Evolutionary conservation across 2,113 vertebrate species (phyloP).

Genomic region (Alethe diademata): DNA sequence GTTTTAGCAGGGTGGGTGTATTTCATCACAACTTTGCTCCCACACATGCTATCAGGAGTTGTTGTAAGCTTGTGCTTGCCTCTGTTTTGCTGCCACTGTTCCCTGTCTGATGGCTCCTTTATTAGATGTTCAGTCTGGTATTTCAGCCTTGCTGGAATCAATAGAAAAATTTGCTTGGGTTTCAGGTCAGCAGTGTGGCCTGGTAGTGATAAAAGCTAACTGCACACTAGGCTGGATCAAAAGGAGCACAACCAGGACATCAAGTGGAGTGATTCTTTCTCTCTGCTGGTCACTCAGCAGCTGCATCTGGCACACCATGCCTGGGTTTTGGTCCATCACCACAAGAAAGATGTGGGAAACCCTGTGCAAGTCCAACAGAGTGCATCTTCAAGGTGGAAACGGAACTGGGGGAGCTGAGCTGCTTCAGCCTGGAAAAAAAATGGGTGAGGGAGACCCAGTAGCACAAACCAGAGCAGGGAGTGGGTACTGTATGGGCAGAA

Average conservation of each 20-base stretch:
- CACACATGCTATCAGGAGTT: not conserved
- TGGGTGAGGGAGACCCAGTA: not conserved
- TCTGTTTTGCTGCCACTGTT: not conserved
- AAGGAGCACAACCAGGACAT: not conserved
- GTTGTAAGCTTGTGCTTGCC: not conserved
- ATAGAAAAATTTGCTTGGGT: slow-evolving; percentile 33
- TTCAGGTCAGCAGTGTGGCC: slow-evolving; percentile 18
- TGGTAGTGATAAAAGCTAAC: not conserved
- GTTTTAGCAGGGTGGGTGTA: not conserved
- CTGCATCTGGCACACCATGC: not conserved
- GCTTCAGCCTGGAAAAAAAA: not conserved
- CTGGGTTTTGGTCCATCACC: not conserved
- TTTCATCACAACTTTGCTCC: not conserved
- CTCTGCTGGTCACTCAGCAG: not conserved
- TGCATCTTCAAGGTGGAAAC: not conserved
- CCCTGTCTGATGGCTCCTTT: not conserved
- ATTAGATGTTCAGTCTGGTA: slow-evolving; percentile 15
- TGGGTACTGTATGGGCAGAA: not conserved
- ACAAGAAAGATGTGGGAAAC: not conserved
- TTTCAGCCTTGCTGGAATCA: slow-evolving; percentile 30
- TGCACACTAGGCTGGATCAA: slow-evolving; percentile 5
- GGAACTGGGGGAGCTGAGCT: not conserved
- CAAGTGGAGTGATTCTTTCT: not conserved
- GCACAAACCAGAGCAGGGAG: not conserved
- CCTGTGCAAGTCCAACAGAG: not conserved